Base-by-base conservation (phyloP, 2,113 vertebrate species). In the Chamaetylas fuelleborni region DNA sequence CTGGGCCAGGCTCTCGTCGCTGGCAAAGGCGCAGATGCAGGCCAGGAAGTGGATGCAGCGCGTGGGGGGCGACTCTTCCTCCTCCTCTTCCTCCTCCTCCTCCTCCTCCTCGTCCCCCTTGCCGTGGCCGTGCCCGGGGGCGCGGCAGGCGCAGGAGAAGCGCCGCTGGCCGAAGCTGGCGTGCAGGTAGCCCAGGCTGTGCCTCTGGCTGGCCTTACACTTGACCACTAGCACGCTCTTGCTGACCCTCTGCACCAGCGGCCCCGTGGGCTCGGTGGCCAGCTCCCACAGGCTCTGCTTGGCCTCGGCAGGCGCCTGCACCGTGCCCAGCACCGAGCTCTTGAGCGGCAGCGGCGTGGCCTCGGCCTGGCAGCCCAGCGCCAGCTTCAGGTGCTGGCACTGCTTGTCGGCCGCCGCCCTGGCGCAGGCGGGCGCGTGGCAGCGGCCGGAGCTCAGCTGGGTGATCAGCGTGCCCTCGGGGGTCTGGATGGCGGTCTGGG, bases 11-110 rank as follows among this genome's bases (percentile, higher is more conserved):
- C 98, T 98, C 36, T 99, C 98, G 0, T 99, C 98, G 14, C 99
- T 99, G 76, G 98, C 98, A 16, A 99, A 99, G 84, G 99, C 99
- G 48, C 99, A 99, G 81, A 99, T 96, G 40, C 99, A 99, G 92
- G 99, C 99, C 40, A 99, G 98, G 98, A 99, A 99, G 94, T 99
- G 99, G n/a, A 99, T 97, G 96, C 99, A 99, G 64, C 89, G 97
- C 6, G 60, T 76, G 6, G 71, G 26, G 14, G 67, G 34, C 34
- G 18, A 18, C 58, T 42, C 76, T 23, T 80, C 58, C 12, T 67
- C 79, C 19, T 56, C 81, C 12, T 40, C 40, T 6, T 42, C 40
- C 14, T 74, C 69, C 26, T 45, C 80, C 3, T 43, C 66, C 8
- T 81, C 64, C 0, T 58, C 53, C 11, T 53, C 48, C 6, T 50